Conservation (phyloP, 2,888 invertebrate species). For the Acrobeloides nanus region DNA sequence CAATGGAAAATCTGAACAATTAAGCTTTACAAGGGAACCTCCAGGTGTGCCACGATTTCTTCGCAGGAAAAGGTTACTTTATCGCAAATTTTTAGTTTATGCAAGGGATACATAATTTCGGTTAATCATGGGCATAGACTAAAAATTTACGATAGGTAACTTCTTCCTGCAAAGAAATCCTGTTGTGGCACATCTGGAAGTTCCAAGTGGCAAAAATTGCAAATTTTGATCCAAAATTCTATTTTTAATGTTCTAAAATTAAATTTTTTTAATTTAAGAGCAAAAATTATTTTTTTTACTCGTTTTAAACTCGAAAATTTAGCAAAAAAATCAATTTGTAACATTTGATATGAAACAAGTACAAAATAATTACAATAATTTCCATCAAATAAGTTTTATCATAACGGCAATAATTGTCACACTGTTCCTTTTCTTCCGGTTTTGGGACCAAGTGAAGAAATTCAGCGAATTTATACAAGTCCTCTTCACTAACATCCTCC, state of each 20-base stretch:
- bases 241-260: slow-evolving; percentile 1
- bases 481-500: slow-evolving; percentile 63
- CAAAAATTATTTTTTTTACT: no score
- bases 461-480: slow-evolving; percentile 75
- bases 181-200: no score
- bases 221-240: no score
- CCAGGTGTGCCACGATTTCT: neutral
- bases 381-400: slow-evolving; percentile 54
- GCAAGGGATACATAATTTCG: no score
- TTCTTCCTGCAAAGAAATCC: no score
- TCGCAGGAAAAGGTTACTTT: no score
- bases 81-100: no score
- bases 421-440: slow-evolving; percentile 18
- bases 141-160: no score
- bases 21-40: neutral
- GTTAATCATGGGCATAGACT: no score
- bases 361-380: slow-evolving; percentile 65
- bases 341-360: neutral
- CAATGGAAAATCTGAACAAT: slow-evolving; percentile 31
- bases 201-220: no score
- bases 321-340: neutral
- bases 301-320: neutral
- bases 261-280: slow-evolving; percentile 2
- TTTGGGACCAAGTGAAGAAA: slow-evolving; percentile 78
- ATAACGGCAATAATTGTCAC: slow-evolving; percentile 4